Conservation (phyloP, 2,797 vertebrate genomes). For the Cryptoprocta ferox region DNA sequence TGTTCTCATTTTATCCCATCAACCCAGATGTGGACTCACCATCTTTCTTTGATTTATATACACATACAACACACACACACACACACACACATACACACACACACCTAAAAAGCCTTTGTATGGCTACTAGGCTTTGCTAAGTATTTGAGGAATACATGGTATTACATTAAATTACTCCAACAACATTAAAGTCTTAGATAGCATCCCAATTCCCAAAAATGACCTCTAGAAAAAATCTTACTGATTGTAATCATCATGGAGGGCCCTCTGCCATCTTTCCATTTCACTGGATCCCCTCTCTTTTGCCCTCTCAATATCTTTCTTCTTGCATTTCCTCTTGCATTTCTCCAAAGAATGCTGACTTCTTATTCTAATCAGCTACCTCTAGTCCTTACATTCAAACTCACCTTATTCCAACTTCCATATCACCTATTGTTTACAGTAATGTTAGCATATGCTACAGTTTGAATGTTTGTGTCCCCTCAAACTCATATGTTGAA, state of each 20-base stretch:
- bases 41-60: background rate
- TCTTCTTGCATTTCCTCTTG: background rate
- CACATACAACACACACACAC: background rate
- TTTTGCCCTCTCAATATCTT: background rate
- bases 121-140: background rate
- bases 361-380: background rate
- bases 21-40: background rate
- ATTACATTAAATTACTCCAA: background rate
- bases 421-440: background rate
- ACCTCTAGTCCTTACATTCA: background rate
- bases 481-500: background rate
- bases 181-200: background rate
- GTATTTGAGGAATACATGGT: background rate
- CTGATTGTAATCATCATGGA: background rate
- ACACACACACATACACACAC: background rate
- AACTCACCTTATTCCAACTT: background rate
- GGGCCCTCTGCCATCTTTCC: accelerated
- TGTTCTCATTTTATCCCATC: background rate
- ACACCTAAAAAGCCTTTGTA: background rate
- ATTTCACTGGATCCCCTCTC: background rate
- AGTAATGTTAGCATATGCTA: background rate
- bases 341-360: background rate
- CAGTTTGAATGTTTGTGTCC: background rate
- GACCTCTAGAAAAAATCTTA: background rate
- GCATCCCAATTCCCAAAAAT: background rate